Evolutionary conservation across 2,888 invertebrate genomes (phyloP).

Genomic region (Epinotia nisella): DNA sequence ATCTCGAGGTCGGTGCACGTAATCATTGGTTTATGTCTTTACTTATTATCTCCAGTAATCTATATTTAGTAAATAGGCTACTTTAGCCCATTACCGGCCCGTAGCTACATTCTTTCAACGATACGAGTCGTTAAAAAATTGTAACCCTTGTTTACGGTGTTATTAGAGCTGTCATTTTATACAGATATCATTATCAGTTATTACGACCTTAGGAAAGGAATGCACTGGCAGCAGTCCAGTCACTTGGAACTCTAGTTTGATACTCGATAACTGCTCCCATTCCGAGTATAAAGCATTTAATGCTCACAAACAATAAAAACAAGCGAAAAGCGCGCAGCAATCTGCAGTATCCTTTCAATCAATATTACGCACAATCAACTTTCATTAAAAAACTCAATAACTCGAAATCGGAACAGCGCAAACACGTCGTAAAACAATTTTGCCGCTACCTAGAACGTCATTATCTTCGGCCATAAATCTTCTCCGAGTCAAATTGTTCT

Average conservation of each 20-base stretch:
- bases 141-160: conserved; percentile 26
- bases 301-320: conserved; percentile 1
- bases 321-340: not conserved
- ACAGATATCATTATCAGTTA: conserved; percentile 34
- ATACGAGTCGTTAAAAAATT: conserved; percentile 29
- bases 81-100: conserved; percentile 33
- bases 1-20: conserved; percentile 25
- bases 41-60: conserved; percentile 42
- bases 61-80: conserved; percentile 43
- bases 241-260: conserved; percentile 8
- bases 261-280: conserved; percentile 5
- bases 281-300: not conserved
- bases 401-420: conserved; percentile 25
- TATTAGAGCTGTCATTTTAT: conserved; percentile 34
- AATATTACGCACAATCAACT: conserved; percentile 20
- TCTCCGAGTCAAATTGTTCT: conserved; percentile 72
- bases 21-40: conserved; percentile 43
- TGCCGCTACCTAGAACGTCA: conserved; percentile 48
- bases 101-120: conserved; percentile 32
- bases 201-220: conserved; percentile 17
- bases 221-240: conserved; percentile 12
- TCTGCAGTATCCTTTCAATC: conserved; percentile 15
- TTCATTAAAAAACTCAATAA: conserved; percentile 20
- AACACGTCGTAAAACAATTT: conserved; percentile 45
- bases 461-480: conserved; percentile 74